A percentile compares a stretch with the other conserved stretches of the same genome.
Evolutionary conservation across 2,797 vertebrate species (phyloP).

Genomic region (Molossus molossus): DNA sequence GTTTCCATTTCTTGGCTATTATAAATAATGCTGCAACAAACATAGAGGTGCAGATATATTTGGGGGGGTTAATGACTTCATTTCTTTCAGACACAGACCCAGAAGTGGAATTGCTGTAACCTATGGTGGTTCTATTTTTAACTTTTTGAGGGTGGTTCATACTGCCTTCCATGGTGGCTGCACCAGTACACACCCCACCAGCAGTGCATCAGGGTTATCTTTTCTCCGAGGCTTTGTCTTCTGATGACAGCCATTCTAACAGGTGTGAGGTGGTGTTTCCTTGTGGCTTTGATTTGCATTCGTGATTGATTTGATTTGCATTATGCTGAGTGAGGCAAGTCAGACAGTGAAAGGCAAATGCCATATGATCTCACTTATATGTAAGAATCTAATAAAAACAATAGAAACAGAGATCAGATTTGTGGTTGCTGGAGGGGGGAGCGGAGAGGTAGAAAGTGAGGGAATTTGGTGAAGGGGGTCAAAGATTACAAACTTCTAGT

Average conservation of each 20-base stretch:
- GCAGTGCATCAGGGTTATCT: neutral
- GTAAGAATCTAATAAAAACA: neutral
- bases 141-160: neutral
- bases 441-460: too few species aligned
- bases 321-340: neutral
- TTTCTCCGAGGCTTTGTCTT: neutral
- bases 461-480: neutral
- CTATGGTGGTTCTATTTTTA: neutral
- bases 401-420: neutral
- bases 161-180: neutral
- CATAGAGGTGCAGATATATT: neutral
- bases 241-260: neutral
- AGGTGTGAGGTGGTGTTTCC: neutral
- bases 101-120: neutral
- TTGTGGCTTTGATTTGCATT: neutral
- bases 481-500: neutral
- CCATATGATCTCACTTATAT: neutral
- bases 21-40: neutral
- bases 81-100: neutral
- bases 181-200: neutral
- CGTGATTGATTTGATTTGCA: neutral
- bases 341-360: neutral
- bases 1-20: neutral
- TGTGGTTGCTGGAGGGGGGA: neutral
- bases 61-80: neutral